A percentile compares a stretch with the other conserved stretches of the same genome.
phyloP scores from a whole-genome alignment of 2,797 vertebrate species.

The Ctenochaetus hawaiiensis region DNA sequence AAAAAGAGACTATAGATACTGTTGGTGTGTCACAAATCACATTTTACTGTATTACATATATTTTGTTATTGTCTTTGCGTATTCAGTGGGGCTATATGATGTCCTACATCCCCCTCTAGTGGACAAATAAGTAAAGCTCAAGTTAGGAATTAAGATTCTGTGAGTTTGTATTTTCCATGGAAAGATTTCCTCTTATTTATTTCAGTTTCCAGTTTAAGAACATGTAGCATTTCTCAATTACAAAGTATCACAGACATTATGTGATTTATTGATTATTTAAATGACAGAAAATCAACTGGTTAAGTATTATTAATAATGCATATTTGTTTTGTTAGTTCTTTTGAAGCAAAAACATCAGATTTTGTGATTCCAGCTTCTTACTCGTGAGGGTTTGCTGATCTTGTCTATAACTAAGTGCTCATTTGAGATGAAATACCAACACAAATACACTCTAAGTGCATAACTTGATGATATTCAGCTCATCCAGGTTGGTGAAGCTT shows the following conservation, averaged over 20 bases:
- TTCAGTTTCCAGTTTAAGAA: neutral
- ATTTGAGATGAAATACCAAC: constrained; percentile 33
- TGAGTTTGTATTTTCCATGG: neutral
- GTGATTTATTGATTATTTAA: neutral
- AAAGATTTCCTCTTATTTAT: neutral
- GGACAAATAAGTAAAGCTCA: constrained; percentile 20
- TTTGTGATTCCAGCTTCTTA: neutral
- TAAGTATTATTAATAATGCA: neutral
- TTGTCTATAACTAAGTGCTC: constrained; percentile 8
- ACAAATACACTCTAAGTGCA: constrained; percentile 18
- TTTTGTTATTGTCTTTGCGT: neutral
- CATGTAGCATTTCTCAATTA: neutral
- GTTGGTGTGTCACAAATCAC: constrained; percentile 5
- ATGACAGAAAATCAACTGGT: neutral
- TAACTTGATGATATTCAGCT: neutral
- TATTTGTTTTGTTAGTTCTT: neutral
- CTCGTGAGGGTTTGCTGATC: neutral
- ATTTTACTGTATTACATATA: constrained; percentile 8
- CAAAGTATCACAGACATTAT: neutral
- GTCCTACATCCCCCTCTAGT: constrained; percentile 55
- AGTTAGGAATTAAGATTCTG: neutral
- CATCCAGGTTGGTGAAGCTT: neutral
- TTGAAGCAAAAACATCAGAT: no score
- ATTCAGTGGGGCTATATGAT: neutral
- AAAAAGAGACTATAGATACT: no score